Conservation (phyloP, 1,140 invertebrate genomes). For the Hylyphantes graminicola region DNA sequence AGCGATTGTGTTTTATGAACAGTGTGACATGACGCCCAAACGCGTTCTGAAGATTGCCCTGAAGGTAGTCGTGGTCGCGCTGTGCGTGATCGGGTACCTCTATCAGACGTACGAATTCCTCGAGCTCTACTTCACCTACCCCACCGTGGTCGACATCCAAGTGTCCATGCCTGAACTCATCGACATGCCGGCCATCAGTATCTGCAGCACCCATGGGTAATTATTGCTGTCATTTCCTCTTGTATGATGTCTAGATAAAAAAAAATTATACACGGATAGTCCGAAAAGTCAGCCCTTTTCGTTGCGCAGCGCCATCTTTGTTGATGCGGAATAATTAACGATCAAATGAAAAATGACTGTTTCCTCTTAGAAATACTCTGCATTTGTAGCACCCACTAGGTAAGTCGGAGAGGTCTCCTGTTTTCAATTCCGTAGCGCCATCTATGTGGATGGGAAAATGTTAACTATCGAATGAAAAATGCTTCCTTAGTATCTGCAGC, state of each 20-base stretch:
- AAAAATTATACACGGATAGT: too few species aligned
- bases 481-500: too few species aligned
- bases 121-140: conserved; percentile 35
- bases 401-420: neutral
- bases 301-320: neutral
- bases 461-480: too few species aligned
- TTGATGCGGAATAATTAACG: neutral
- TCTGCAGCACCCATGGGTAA: conserved; percentile 41
- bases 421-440: neutral
- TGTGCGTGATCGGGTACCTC: conserved; percentile 24
- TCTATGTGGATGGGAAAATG: neutral
- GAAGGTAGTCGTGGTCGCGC: neutral
- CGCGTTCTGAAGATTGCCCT: too few species aligned
- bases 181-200: conserved; percentile 20
- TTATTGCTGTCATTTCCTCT: neutral
- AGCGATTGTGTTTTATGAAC: too few species aligned
- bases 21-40: too few species aligned
- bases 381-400: too few species aligned
- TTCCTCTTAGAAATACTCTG: too few species aligned
- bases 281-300: neutral
- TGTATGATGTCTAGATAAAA: neutral
- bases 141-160: conserved; percentile 53
- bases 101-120: conserved; percentile 36
- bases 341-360: too few species aligned
- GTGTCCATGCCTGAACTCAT: conserved; percentile 37